These are phyloP conservation scores for Ceyx margarethae DNA, from an alignment of 2,113 vertebrate genomes.

Conservation along the genomic window DNA sequence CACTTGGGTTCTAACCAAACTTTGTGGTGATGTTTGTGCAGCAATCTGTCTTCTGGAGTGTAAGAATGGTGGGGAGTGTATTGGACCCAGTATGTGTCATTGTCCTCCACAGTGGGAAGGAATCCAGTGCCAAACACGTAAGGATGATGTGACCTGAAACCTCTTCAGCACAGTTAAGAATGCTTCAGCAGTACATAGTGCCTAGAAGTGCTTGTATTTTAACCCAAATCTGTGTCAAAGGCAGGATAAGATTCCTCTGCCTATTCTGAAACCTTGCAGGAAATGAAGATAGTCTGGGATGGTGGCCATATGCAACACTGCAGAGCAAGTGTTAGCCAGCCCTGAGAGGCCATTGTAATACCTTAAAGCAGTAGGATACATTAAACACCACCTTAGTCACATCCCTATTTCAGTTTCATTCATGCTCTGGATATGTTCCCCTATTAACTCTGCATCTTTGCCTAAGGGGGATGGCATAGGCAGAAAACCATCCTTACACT, in stretches of 20 bases:
- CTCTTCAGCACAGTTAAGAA: neutral
- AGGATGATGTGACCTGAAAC: slow-evolving; percentile 54
- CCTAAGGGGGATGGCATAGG: neutral
- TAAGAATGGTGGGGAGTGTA: slow-evolving; percentile 86
- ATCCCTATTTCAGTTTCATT: neutral
- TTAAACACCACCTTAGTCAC: neutral
- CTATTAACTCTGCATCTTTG: neutral
- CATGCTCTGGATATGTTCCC: neutral
- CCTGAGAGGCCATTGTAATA: neutral
- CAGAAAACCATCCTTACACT: neutral
- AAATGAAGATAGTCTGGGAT: too few species aligned
- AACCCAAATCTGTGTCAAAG: neutral
- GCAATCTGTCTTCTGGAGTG: slow-evolving; percentile 90
- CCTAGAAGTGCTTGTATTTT: neutral
- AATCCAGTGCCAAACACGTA: slow-evolving; percentile 84
- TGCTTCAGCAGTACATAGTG: neutral
- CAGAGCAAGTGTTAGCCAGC: neutral
- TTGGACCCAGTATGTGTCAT: slow-evolving; percentile 82
- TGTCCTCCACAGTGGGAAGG: slow-evolving; percentile 86
- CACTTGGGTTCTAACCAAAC: neutral
- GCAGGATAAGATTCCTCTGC: neutral
- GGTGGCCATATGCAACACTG: neutral
- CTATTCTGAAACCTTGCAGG: neutral
- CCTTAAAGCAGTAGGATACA: neutral
- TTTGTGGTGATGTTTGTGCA: slow-evolving; percentile 53